A percentile compares a stretch with the other conserved stretches of the same genome.
Evolutionary conservation across 2,888 invertebrate genomes (phyloP).

Genomic region (Dasypolia templi): DNA sequence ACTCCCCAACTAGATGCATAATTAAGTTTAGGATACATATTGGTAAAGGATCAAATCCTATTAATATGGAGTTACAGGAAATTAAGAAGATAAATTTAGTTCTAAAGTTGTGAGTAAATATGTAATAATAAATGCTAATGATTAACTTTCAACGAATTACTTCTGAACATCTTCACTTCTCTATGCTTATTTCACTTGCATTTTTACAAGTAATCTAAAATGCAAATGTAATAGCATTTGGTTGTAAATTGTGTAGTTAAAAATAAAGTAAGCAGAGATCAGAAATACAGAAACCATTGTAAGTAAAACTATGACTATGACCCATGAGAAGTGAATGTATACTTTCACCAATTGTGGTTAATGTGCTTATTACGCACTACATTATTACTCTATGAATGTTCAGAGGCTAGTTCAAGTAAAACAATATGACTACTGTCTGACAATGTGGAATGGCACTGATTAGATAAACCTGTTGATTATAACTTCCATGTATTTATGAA

Average conservation of each 20-base stretch:
- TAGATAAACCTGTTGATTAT: conserved; percentile 55
- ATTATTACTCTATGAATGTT: conserved; percentile 52
- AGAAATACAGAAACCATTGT: conserved; percentile 50
- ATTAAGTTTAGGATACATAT: background rate
- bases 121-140: conserved; percentile 26
- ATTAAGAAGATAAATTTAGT: background rate
- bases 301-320: conserved; percentile 59
- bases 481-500: conserved; percentile 26
- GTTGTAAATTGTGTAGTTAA: conserved; percentile 33
- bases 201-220: conserved; percentile 42
- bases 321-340: conserved; percentile 80
- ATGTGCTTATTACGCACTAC: conserved; percentile 71
- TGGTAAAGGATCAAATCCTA: background rate
- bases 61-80: background rate
- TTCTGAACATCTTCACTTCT: conserved; percentile 16
- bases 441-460: conserved; percentile 45
- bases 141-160: conserved; percentile 33
- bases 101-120: conserved; percentile 43
- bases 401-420: conserved; percentile 46
- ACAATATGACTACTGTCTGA: conserved; percentile 46
- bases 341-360: conserved; percentile 82
- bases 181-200: conserved; percentile 24
- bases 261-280: conserved; percentile 9
- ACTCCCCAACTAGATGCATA: background rate
- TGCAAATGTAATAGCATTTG: conserved; percentile 30